Conservation (phyloP, 2,888 invertebrate genomes). For the Camponotus fellah region DNA sequence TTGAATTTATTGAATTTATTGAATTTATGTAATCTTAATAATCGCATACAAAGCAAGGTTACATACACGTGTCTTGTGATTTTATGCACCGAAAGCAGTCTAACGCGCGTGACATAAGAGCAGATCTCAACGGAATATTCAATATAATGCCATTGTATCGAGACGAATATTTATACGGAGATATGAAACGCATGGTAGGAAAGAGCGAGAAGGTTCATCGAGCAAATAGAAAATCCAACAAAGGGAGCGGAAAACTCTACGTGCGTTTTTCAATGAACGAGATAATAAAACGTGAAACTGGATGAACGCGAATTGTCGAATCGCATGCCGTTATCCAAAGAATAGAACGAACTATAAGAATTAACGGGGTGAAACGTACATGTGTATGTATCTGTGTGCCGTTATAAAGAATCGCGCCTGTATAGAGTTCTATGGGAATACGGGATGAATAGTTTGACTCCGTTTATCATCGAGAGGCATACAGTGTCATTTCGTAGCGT, state of each 20-base stretch:
- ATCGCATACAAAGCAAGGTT: not conserved
- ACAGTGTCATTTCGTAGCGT: conserved; percentile 72
- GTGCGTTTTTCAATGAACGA: conserved; percentile 49
- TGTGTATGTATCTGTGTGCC: not conserved
- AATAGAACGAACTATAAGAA: conserved; percentile 29
- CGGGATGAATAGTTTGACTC: conserved; percentile 67
- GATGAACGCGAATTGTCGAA: conserved; percentile 50
- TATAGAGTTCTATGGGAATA: conserved; percentile 30
- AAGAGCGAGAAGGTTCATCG: conserved; percentile 47
- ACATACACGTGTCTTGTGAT: not conserved
- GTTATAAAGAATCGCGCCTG: conserved; percentile 10
- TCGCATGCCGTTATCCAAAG: conserved; percentile 49
- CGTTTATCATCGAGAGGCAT: conserved; percentile 82
- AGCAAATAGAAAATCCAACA: conserved; percentile 44
- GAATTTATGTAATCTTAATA: conserved; percentile 2
- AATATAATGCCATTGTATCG: conserved; percentile 20
- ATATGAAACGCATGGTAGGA: conserved; percentile 1
- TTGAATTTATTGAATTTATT: not conserved
- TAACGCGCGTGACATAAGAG: conserved; percentile 16
- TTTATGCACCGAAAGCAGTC: conserved; percentile 10
- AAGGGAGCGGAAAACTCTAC: conserved; percentile 38
- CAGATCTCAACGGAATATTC: conserved; percentile 7
- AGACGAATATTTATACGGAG: conserved; percentile 23
- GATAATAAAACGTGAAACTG: conserved; percentile 54
- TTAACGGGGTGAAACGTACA: conserved; percentile 11